A percentile compares a stretch with the other conserved stretches of the same genome.
phyloP scores from a whole-genome alignment of 2,888 invertebrate species.

The Macaria liturata region DNA sequence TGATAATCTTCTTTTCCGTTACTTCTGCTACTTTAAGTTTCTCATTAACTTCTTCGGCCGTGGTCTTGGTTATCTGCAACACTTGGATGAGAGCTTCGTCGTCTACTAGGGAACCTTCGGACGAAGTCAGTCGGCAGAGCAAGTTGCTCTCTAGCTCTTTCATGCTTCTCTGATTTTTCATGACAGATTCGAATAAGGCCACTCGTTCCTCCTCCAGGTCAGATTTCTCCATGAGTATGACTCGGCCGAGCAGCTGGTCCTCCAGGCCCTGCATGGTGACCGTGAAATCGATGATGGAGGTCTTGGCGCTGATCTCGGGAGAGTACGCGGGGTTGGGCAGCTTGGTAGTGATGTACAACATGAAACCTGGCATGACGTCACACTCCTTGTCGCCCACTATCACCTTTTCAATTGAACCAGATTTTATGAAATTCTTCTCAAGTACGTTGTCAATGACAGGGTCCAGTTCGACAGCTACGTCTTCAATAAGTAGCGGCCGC shows the following conservation, averaged over 20 bases:
- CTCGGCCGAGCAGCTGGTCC: conserved; percentile 96
- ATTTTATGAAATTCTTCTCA: conserved; percentile 98
- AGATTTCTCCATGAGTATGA: conserved; percentile 97
- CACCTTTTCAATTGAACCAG: conserved; percentile 97
- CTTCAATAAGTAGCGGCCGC: conserved; percentile 95
- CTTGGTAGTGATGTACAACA: conserved; percentile 98
- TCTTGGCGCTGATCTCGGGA: conserved; percentile 98
- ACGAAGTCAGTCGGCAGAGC: conserved; percentile 94
- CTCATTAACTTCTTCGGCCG: conserved; percentile 97
- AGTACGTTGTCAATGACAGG: conserved; percentile 98
- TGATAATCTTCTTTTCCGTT: conserved; percentile 96
- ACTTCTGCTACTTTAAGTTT: conserved; percentile 96
- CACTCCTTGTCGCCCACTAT: conserved; percentile 98
- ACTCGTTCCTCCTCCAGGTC: conserved; percentile 97
- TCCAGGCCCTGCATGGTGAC: conserved; percentile 98
- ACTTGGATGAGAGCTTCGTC: conserved; percentile 97
- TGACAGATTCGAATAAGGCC: conserved; percentile 96
- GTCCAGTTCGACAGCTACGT: conserved; percentile 96
- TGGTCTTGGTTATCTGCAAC: conserved; percentile 92
- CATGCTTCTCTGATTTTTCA: conserved; percentile 98
- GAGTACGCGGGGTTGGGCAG: conserved; percentile 98
- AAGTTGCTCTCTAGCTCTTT: conserved; percentile 97
- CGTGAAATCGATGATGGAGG: conserved; percentile 98
- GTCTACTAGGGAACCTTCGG: conserved; percentile 96
- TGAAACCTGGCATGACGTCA: conserved; percentile 97